Base-by-base conservation (phyloP, 2,113 vertebrate species). In the Cairina moschata region DNA sequence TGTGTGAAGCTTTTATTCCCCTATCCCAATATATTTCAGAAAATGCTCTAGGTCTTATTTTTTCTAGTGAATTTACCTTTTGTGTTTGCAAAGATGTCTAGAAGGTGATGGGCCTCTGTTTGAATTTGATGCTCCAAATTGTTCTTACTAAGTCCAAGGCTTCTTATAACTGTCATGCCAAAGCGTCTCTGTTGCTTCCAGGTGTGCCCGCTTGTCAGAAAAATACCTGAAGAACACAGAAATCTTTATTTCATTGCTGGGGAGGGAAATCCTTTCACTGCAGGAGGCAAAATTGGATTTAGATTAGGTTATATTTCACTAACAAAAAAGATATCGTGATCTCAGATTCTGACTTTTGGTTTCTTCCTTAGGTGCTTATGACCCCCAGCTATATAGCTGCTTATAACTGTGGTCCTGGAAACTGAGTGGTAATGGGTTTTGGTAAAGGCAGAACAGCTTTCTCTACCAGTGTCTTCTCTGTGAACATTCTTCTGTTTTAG, bases 131-230 rank as follows among this genome's bases (percentile, higher is more conserved):
- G 71, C 68, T 97, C 95, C 77, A 98, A 34, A 6, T 16, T 80
- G 55, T 86, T 97, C 85, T 93, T 98, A 28, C 96, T 78, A 0
- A 96, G 86, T 31, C 90, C 83, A 69, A 98, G 91, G 58, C 62
- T 96, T 63, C 91, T 88, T 34, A 98, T 66, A 11, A 85, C 12
- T 2, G 52, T 95, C 92, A 98, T 94, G 14, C 94, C 96, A 84
- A 98, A 98, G 22, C 90, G 90, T 29, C 97, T 97, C 85, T 98
- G 97, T 25, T 97, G 96, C 73, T 90, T 91, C 97, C 98, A 97
- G 7, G 88, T 97, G 48, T 96, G 95, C 3, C 97, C 97, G 0
- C 74, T 98, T 14, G 98, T 98, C 87, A 98, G 91, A 83, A 98
- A 97, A 81, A 98, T 65, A 13, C 98, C 97, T 98, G 86, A 56